Evolutionary conservation across 2,888 invertebrate genomes (phyloP).

Genomic region (Apotomis betuletana): DNA sequence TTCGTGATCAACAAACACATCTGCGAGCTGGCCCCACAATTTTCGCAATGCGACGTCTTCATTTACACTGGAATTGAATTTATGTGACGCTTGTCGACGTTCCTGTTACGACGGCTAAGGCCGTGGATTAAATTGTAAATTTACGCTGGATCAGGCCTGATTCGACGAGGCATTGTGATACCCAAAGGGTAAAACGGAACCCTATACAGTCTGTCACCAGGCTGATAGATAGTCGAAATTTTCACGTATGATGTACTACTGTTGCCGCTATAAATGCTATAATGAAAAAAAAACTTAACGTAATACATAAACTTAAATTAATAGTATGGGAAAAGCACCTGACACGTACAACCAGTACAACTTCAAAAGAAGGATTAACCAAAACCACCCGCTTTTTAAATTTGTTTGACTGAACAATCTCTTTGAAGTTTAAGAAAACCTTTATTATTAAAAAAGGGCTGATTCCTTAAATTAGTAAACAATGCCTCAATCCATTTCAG

Average conservation of each 20-base stretch:
- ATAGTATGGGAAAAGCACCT: too few species aligned
- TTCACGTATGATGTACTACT: too few species aligned
- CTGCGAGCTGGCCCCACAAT: conserved; percentile 30
- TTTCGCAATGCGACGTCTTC: conserved; percentile 33
- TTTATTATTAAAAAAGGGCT: conserved; percentile 3
- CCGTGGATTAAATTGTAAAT: conserved; percentile 39
- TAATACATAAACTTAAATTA: too few species aligned
- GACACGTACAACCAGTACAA: too few species aligned
- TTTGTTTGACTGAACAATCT: neutral
- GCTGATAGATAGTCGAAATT: too few species aligned
- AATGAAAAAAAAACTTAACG: too few species aligned
- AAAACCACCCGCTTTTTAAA: neutral
- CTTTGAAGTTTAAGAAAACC: conserved; percentile 6
- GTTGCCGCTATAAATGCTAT: too few species aligned
- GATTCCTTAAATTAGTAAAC: conserved; percentile 27
- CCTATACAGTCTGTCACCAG: too few species aligned
- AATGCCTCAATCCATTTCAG: conserved; percentile 23
- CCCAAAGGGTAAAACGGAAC: too few species aligned
- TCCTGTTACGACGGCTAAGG: conserved; percentile 26
- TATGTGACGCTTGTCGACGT: conserved; percentile 39
- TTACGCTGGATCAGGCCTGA: conserved; percentile 20
- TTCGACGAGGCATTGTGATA: neutral
- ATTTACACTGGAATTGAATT: conserved; percentile 39
- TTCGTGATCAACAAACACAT: conserved; percentile 19
- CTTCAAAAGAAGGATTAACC: too few species aligned